Evolutionary conservation across 2,888 invertebrate species (phyloP), one percentile per base, ranked within the genome.

Genomic region (Caenorhabditis zanzibari): DNA sequence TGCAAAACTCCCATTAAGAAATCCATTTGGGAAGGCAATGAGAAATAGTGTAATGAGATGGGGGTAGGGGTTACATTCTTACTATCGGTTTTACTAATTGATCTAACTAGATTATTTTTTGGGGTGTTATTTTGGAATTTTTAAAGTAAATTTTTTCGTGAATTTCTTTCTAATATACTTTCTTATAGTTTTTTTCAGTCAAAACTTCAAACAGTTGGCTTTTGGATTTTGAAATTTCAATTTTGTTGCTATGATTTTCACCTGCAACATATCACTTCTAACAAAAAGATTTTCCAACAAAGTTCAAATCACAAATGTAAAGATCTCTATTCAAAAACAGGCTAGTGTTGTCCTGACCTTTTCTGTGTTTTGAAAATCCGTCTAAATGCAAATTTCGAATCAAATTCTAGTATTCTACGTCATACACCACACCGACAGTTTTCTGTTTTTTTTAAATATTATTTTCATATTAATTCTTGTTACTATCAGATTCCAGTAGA

Each of bases 1-100:
- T 76, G 68, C 38, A 49, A n/a, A 76, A 76, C 59, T 76, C 28
- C 32, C 68, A 76, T 76, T 76, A 47, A 35, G n/a, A 69, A 76
- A 76, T 49, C 66, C 35, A 75, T 76, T 59, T 44, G 38, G 66
- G 32, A 61, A 41, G 22, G 68, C 28, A 35, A 16, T 54, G 64
- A 56, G 54, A 47, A 56, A 22, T 19, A 56, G 64, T 52, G 68
- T 76, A 76, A 76, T 76, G 59, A 19, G 58, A 35, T 68, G 38
- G 56, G 32, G n/a, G 19, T 56, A 28, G n/a, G 68, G 49, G 56
- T 28, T 56, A 41, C 63, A 52, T 76, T 52, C 66, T 22, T 68
- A 26, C 64, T 76, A 59, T 66, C 68, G 16, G 6, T 44, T 44
- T 63, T n/a, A 7, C 63, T 63, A 44, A 41, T 63, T 44, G 44